Base-by-base conservation (phyloP, 2,888 invertebrate genomes). In the Rhagonycha lutea region DNA sequence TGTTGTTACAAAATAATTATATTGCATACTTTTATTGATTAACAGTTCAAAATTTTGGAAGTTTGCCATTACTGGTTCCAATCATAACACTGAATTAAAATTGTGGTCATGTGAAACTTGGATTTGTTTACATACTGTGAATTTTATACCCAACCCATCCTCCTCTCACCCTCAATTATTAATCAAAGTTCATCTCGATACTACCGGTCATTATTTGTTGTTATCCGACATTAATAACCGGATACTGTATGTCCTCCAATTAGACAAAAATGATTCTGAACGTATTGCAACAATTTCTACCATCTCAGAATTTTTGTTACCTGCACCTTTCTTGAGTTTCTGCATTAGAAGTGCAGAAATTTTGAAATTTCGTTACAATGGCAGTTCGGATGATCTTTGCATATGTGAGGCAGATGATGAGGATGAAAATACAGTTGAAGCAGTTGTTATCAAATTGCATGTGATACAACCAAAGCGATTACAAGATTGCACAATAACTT, bases 41-140 rank as follows among this genome's bases (percentile, higher is more conserved):
- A 85, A 69, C 82, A 92, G 92, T 81, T 91, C 90, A 12, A 93
- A 94, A 85, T 97, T 98, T 88, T 99, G 99, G 98, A 97, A 97
- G 87, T 98, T 95, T 88, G 97, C 96, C 0, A 92, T 98, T 62
- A 98, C 98, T 0, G 97, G 97, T 0, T 94, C 96, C 0, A 94
- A 95, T 79, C 92, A 95, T 86, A 98, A 98, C 88, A 93, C 95
- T 0, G 95, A 96, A 83, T 89, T 98, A 72, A 98, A 98, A 88
- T 90, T 94, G 68, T 98, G 98, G 98, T 96, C 96, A 8, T 98
- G 98, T 87, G 96, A 98, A 85, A 91, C 95, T 0, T 99, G 99
- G 99, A 91, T 92, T 68, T 98, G 98, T 84, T 89, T 98, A n/a
- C 98, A 97, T 86, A 96, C 94, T 0, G 92, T 97, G 60, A 91